Conservation (phyloP, 2,113 vertebrate species). For the rat (Rattus norvegicus) region GRCr8 NC_086019.1:145753501-145754000, state of each 20-base stretch:
- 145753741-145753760: neutral
- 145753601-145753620: neutral
- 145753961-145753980: neutral
- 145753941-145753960: neutral
- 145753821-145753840: constrained; percentile 48
- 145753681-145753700: neutral
- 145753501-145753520: neutral
- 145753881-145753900: constrained; percentile 37
- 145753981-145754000: neutral
- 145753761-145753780: neutral
- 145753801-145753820: constrained; percentile 13
- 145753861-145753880: constrained; percentile 63
- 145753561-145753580: neutral
- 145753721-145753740: neutral
- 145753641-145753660: neutral
- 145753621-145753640: neutral
- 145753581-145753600: neutral
- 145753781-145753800: neutral
- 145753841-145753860: constrained; percentile 32
- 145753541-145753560: neutral
- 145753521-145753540: neutral
- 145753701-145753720: neutral
- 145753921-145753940: neutral
- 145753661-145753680: neutral
- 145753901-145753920: constrained; percentile 37